Conservation (phyloP, 2,797 vertebrate genomes). For the Microctenopoma lineatum region DNA sequence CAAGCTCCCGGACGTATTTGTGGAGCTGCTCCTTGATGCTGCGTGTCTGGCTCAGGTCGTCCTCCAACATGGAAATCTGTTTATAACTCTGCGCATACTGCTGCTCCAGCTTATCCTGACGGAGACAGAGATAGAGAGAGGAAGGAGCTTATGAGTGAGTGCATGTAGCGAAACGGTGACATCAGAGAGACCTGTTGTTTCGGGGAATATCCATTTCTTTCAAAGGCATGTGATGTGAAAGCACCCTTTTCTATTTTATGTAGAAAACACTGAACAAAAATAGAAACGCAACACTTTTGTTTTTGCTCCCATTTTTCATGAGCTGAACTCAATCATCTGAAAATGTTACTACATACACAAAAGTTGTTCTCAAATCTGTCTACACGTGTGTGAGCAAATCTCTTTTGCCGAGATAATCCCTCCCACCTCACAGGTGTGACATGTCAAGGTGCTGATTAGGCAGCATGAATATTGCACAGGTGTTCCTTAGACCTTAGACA, state of each 20-base stretch:
- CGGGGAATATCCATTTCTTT: background rate
- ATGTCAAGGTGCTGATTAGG: too few relatives aligned
- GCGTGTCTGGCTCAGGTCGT: constrained; percentile 93
- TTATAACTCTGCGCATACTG: constrained; percentile 97
- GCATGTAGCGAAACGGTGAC: background rate
- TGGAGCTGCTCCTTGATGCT: constrained; percentile 97
- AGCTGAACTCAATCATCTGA: too few relatives aligned
- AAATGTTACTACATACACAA: too few relatives aligned
- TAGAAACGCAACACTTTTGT: too few relatives aligned
- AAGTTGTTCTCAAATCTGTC: too few relatives aligned
- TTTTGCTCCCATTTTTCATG: too few relatives aligned
- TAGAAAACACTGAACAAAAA: background rate
- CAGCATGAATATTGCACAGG: too few relatives aligned
- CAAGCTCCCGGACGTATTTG: constrained; percentile 96
- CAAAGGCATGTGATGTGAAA: background rate
- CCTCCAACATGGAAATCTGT: constrained; percentile 94
- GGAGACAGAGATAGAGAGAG: background rate
- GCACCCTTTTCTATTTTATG: background rate
- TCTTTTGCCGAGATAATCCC: too few relatives aligned
- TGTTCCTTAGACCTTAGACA: too few relatives aligned
- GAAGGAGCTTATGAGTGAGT: constrained; percentile 1
- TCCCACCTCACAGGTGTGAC: too few relatives aligned
- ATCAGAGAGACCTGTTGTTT: background rate
- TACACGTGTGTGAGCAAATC: too few relatives aligned
- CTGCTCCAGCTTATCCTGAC: constrained; percentile 95